Percentiles rank a stretch among this genome's conserved stretches.
phyloP scores from a whole-genome alignment of 2,888 invertebrate species.

The Sisyra terminalis region DNA sequence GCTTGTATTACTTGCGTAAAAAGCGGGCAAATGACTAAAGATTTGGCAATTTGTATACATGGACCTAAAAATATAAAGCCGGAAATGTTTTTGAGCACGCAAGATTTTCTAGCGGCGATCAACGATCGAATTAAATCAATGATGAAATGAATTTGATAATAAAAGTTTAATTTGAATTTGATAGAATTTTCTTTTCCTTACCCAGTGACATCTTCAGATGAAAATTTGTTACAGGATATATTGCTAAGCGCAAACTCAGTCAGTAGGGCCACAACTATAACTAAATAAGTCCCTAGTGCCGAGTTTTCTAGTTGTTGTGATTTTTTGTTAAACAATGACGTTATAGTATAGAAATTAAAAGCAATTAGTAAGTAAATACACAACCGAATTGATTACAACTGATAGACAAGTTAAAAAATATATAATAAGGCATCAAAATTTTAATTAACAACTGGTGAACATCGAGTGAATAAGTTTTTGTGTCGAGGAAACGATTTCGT shows the following conservation, averaged over 20 bases:
- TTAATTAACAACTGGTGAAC: too few species aligned
- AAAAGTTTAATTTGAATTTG: not conserved
- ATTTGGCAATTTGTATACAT: constrained; percentile 73
- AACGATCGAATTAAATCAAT: constrained; percentile 47
- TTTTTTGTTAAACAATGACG: too few species aligned
- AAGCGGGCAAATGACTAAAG: constrained; percentile 75
- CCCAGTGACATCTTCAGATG: not conserved
- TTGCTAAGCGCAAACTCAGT: not conserved
- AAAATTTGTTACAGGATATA: not conserved
- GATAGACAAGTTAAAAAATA: too few species aligned
- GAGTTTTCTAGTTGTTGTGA: too few species aligned
- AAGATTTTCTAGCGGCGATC: constrained; percentile 74
- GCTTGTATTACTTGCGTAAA: constrained; percentile 74
- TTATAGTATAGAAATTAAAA: too few species aligned
- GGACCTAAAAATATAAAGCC: constrained; percentile 67
- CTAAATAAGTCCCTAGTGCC: too few species aligned
- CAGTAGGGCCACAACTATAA: too few species aligned
- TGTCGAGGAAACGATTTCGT: too few species aligned
- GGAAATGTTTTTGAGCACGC: constrained; percentile 67
- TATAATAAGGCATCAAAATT: too few species aligned
- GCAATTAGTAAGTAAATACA: too few species aligned
- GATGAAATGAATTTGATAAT: constrained; percentile 16
- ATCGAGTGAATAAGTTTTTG: too few species aligned
- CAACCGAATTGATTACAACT: too few species aligned
- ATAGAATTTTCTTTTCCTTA: not conserved